Evolutionary conservation across 2,113 vertebrate genomes (phyloP), one percentile per base, ranked within the genome.

Genomic region (Verasper variegatus): DNA sequence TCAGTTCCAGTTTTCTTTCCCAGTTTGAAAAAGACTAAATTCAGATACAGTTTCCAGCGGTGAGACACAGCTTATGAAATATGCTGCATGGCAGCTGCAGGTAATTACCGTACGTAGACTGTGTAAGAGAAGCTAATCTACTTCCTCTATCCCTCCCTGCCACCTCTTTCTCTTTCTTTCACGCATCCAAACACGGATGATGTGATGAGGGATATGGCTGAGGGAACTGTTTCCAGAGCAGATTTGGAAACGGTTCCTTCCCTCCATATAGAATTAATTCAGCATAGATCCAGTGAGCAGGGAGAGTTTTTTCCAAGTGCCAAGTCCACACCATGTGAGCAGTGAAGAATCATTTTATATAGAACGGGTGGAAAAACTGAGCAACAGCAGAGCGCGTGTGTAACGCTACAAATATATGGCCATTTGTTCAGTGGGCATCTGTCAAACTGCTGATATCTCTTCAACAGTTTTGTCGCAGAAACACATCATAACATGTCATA

Each of bases 1-100:
- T 90, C 58, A 56, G 49, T 86, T 86, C 68, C 63, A 88, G 51
- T n/a, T 9, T 68, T 73, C 65, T 26, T 73, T 56, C 14, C 20
- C 9, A 42, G 12, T 31, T 71, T 56, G 42, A 84, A 83, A 87
- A 84, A 68, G 18, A 45, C 64, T 90, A 42, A 83, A 79, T 84
- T 76, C 80, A 89, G 86, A 86, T 86, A 77, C 61, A 82, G n/a
- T 91, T 88, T 91, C 88, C 83, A 78, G 71, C 21, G 6, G 82
- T 74, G 59, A 61, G 86, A 77, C 70, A 69, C 61, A 52, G 24
- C 62, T 76, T 88, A 78, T 93, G 90, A 94, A 91, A 91, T 87
- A 90, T 91, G 78, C 86, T 78, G 66, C 77, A 56, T 67, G 35
- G 84, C 91, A 92, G 85, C 88, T 90, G 89, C 78, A 83, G 83